Percentiles rank a stretch among this genome's conserved stretches.
These are phyloP conservation scores for Deilephila elpenor DNA, from an alignment of 2,888 invertebrate genomes.

Conservation along the genomic window DNA sequence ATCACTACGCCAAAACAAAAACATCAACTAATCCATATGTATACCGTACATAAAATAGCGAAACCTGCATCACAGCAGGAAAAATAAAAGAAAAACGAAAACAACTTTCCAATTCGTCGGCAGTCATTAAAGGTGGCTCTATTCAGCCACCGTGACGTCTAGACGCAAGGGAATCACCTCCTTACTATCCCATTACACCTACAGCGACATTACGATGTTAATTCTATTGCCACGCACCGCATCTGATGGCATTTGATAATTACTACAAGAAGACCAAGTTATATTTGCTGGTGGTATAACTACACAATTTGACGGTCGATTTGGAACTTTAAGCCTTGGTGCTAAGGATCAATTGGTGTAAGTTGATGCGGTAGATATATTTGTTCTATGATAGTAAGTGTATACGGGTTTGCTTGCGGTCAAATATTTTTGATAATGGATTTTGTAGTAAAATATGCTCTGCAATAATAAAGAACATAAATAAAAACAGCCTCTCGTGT, in stretches of 20 bases:
- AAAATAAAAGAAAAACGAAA: constrained; percentile 20
- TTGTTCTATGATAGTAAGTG: too few species aligned
- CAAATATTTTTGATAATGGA: too few species aligned
- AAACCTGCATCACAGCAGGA: constrained; percentile 18
- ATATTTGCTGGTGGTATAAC: background rate
- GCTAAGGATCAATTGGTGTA: constrained; percentile 29
- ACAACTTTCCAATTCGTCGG: constrained; percentile 33
- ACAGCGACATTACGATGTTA: constrained; percentile 76
- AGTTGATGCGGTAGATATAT: background rate
- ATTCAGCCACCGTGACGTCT: constrained; percentile 67
- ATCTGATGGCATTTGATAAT: constrained; percentile 70
- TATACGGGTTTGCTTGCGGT: too few species aligned
- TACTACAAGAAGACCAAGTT: constrained; percentile 45
- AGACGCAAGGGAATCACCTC: constrained; percentile 73
- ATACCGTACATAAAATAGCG: background rate
- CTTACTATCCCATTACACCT: constrained; percentile 69
- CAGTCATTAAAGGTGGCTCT: constrained; percentile 47
- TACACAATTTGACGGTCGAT: background rate
- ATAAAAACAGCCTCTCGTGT: too few species aligned
- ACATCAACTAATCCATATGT: background rate
- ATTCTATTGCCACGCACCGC: constrained; percentile 67
- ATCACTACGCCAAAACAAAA: background rate
- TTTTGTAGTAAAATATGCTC: too few species aligned
- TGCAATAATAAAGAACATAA: too few species aligned
- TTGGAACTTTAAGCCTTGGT: constrained; percentile 29